Base-by-base conservation (phyloP, 2,797 vertebrate species). In the Thaleichthys pacificus region DNA sequence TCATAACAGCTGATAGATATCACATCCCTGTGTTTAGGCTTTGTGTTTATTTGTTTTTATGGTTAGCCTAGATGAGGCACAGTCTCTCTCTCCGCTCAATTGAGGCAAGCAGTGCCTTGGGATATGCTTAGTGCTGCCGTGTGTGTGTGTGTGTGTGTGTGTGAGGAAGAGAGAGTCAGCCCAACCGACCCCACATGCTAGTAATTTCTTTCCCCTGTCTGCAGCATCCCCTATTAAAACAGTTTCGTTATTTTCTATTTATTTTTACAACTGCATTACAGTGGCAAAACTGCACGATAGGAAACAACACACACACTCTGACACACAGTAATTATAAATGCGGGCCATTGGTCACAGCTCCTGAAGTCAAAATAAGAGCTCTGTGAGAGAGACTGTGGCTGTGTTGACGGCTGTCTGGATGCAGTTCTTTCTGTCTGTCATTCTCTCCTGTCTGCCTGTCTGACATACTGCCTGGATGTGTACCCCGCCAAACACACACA, bases 181-280 rank as follows among this genome's bases (percentile, higher is more conserved):
- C 77, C 80, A 87, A 84, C 87, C 85, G 84, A 73, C 65, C 87
- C 87, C 85, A 89, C 85, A 85, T 85, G 42, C 38, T 42, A 87
- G 89, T 86, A 81, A 90, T 91, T 90, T 88, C 89, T 90, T 85
- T 84, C 80, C 84, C 75, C 76, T 77, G 86, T 88, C 84, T 85
- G 73, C 75, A 68, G 74, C 70, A 81, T 71, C 71, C 82, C 77
- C 66, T 42, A 80, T 74, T 87, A 86, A 89, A 90, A 89, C 89
- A 77, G 86, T 90, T 91, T 84, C 80, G 85, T 88, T 91, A 87
- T 86, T 88, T 85, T 89, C 85, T 88, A 84, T 81, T 88, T 85
- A 90, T 86, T 88, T 85, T 81, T 82, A 71, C 84, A 86, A 89
- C 84, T 83, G 77, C 84, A 71, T 76, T 72, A 65, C 74, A 81